A percentile compares a stretch with the other conserved stretches of the same genome.
These are phyloP conservation scores for Chromoteleia sp. DNA, from an alignment of 2,888 invertebrate genomes.

Conservation along the genomic window DNA sequence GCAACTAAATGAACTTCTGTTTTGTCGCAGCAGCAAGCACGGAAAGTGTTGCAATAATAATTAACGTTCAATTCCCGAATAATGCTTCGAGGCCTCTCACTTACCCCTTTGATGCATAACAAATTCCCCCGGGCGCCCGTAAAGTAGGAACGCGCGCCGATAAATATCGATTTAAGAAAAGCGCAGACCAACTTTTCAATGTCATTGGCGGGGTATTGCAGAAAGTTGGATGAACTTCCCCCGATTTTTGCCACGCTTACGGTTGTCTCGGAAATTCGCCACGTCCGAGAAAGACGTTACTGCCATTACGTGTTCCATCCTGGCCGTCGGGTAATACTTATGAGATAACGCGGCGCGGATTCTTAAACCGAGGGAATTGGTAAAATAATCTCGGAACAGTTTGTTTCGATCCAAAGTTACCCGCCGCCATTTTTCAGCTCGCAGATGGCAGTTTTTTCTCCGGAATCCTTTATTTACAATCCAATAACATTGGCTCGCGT, in stretches of 20 bases:
- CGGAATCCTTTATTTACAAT: conserved; percentile 63
- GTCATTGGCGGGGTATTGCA: conserved; percentile 31
- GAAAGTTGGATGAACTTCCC: conserved; percentile 62
- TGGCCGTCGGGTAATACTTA: conserved; percentile 42
- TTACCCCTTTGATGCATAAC: conserved; percentile 4
- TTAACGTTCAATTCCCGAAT: conserved; percentile 34
- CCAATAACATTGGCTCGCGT: conserved; percentile 59
- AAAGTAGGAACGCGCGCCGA: conserved; percentile 4
- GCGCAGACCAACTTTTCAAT: conserved; percentile 43
- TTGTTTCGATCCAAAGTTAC: conserved; percentile 76
- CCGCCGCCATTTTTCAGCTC: no score
- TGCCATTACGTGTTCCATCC: conserved; percentile 64
- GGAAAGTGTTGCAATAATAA: conserved; percentile 61
- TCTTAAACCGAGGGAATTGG: conserved; percentile 76
- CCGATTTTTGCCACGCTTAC: conserved; percentile 61
- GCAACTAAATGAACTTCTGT: conserved; percentile 45
- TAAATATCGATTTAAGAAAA: conserved; percentile 40
- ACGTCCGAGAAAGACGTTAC: conserved; percentile 62
- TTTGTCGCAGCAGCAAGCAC: conserved; percentile 25
- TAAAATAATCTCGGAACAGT: conserved; percentile 76
- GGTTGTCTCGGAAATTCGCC: conserved; percentile 41
- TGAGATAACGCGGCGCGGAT: conserved; percentile 55
- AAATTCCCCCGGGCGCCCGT: conserved; percentile 14
- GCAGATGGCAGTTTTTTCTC: conserved; percentile 68
- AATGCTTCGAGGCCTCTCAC: neutral